phyloP scores from a whole-genome alignment of 2,113 vertebrate species.

The Climacteris rufus region DNA sequence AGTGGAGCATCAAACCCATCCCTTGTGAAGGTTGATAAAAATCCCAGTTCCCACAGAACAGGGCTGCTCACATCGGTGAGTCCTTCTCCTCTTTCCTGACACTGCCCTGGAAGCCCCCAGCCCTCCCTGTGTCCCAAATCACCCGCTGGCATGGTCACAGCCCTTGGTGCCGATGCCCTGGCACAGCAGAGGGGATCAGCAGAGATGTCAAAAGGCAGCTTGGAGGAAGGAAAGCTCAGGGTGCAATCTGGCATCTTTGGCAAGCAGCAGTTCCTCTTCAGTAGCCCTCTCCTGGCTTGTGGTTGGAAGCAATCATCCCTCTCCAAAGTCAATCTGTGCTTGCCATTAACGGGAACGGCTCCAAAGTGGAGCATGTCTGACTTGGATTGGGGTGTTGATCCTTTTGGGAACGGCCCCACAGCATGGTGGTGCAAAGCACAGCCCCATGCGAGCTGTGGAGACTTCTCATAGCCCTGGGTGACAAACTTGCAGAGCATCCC shows the following conservation, averaged over 20 bases:
- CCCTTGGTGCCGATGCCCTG: rapidly evolving
- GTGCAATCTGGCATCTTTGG: background rate
- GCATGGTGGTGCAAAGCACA: rapidly evolving
- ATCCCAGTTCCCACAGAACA: background rate
- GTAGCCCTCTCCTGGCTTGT: background rate
- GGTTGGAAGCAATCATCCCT: background rate
- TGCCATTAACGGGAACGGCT: rapidly evolving
- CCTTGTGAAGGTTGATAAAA: background rate
- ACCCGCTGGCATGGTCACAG: rapidly evolving
- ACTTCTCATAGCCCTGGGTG: background rate
- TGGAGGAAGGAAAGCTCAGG: background rate
- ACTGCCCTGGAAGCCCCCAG: background rate
- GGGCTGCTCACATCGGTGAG: rapidly evolving
- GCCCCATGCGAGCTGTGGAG: background rate
- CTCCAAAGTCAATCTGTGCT: background rate
- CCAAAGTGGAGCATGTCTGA: rapidly evolving
- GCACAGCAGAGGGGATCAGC: background rate
- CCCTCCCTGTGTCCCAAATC: background rate
- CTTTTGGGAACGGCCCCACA: rapidly evolving
- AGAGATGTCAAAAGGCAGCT: background rate
- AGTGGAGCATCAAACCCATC: rapidly evolving
- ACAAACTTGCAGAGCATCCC: background rate
- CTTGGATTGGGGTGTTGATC: rapidly evolving
- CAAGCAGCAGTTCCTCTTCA: background rate
- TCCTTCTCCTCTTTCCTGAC: background rate